A percentile compares a stretch with the other conserved stretches of the same genome.
Evolutionary conservation across 2,888 invertebrate species (phyloP).

Genomic region (Patella depressa): DNA sequence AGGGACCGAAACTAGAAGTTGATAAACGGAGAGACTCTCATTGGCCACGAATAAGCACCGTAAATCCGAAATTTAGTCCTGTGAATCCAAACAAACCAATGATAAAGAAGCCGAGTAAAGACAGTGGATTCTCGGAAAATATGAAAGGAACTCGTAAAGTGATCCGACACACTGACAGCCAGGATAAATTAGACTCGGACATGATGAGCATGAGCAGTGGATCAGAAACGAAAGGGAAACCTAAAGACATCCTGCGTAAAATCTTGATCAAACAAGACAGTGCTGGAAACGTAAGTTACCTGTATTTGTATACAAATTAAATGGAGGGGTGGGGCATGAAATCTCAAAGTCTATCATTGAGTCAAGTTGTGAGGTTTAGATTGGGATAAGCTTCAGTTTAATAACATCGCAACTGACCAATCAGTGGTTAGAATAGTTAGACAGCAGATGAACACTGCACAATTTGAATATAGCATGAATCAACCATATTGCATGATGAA

Average conservation of each 20-base stretch:
- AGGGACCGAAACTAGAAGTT: background rate
- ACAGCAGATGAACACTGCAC: too few relatives aligned
- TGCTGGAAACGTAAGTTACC: slow-evolving; percentile 46
- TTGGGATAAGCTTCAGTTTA: too few relatives aligned
- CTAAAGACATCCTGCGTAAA: slow-evolving; percentile 34
- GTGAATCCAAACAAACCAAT: slow-evolving; percentile 49
- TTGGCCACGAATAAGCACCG: slow-evolving; percentile 27
- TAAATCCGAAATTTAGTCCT: slow-evolving; percentile 29
- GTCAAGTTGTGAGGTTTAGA: too few relatives aligned
- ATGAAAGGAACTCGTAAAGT: slow-evolving; percentile 30
- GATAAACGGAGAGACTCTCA: slow-evolving; percentile 25
- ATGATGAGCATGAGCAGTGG: slow-evolving; percentile 36
- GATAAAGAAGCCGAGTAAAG: slow-evolving; percentile 57
- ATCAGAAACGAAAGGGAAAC: slow-evolving; percentile 32
- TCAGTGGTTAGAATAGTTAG: too few relatives aligned
- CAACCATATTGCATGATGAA: too few relatives aligned
- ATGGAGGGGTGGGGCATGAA: too few relatives aligned
- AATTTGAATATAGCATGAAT: too few relatives aligned
- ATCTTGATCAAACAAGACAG: slow-evolving; percentile 51
- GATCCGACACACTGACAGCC: slow-evolving; percentile 36
- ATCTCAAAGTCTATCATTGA: too few relatives aligned
- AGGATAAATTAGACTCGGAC: slow-evolving; percentile 39
- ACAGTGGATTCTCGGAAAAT: slow-evolving; percentile 54
- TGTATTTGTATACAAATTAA: too few relatives aligned
- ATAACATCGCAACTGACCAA: too few relatives aligned